Base-by-base conservation (phyloP, 2,113 vertebrate species). In the Ictalurus furcatus region DNA sequence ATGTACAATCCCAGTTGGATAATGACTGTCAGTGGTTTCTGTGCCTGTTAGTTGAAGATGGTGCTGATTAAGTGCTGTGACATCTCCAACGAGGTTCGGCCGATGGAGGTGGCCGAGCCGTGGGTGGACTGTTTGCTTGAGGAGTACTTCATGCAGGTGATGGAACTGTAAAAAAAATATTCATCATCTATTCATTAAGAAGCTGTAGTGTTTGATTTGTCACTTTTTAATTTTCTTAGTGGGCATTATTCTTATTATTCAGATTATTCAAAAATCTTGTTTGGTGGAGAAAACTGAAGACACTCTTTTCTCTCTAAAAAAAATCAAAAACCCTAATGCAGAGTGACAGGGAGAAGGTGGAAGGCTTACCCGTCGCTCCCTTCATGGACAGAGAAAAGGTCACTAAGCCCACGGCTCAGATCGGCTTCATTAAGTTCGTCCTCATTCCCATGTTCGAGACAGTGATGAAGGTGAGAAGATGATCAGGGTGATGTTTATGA, bases 321-420 rank as follows among this genome's bases (percentile, higher is more conserved):
- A 44, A 44, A 44, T 4, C 0, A 58, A 40, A 25, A 73, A 58
- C 4, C 52, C 87, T 16, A 71, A 80, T 48, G 37, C 94, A 99
- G 98, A 99, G 98, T 0, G 98, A 99, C 93, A 92, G 97, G 0
- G 98, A 99, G 89, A 99, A 98, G 91, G 92, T 95, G 0, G 98
- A 99, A 89, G 98, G 98, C 19, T 97, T 99, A 71, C 98, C 98
- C 0, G 97, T 99, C 85, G 97, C 98, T 6, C 97, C 98, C 0
- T 99, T 99, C 95, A 99, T 99, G 98, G 98, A 99, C 93, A 95
- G 98, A 0, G 98, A 99, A 82, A 98, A 97, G 94, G 97, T 99
- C 89, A 98, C 98, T 90, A 98, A 98, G 67, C 97, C 98, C 0
- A 98, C 97, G 0, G 97, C 98, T 23, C 98, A 99, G 89, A 98